A percentile compares a stretch with the other conserved stretches of the same genome.
Conservation (phyloP, 2,888 invertebrate species). For the Ichneumoninae sp. region DNA sequence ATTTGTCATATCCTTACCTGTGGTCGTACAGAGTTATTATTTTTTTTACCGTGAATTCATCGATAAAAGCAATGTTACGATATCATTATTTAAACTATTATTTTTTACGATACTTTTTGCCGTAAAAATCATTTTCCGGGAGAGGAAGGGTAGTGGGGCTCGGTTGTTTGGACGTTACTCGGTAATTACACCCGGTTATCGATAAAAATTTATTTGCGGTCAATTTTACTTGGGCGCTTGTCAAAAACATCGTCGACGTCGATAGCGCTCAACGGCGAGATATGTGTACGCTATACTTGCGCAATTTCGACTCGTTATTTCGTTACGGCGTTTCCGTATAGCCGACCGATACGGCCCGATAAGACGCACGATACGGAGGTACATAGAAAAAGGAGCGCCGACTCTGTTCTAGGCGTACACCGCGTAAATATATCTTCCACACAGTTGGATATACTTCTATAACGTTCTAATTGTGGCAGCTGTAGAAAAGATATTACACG, state of each 20-base stretch:
- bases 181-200: background rate
- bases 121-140: too few relatives aligned
- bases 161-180: background rate
- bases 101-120: too few relatives aligned
- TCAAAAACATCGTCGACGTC: slow-evolving; percentile 7
- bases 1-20: slow-evolving; percentile 8
- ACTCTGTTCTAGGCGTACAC: slow-evolving; percentile 11
- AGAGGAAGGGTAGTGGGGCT: too few relatives aligned
- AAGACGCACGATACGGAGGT: slow-evolving; percentile 56
- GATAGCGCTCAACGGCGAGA: background rate
- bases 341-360: slow-evolving; percentile 66
- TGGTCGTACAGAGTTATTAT: background rate
- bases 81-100: too few relatives aligned
- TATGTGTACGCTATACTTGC: slow-evolving; percentile 14
- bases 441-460: slow-evolving; percentile 22
- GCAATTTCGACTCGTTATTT: slow-evolving; percentile 76
- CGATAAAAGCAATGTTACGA: background rate
- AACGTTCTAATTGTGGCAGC: slow-evolving; percentile 60
- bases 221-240: slow-evolving; percentile 5
- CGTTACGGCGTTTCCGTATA: slow-evolving; percentile 79
- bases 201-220: background rate
- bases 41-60: background rate
- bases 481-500: slow-evolving; percentile 46
- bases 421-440: slow-evolving; percentile 8
- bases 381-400: slow-evolving; percentile 59